Evolutionary conservation across 1,140 invertebrate genomes (phyloP).

Genomic region (Bombus breviceps): DNA sequence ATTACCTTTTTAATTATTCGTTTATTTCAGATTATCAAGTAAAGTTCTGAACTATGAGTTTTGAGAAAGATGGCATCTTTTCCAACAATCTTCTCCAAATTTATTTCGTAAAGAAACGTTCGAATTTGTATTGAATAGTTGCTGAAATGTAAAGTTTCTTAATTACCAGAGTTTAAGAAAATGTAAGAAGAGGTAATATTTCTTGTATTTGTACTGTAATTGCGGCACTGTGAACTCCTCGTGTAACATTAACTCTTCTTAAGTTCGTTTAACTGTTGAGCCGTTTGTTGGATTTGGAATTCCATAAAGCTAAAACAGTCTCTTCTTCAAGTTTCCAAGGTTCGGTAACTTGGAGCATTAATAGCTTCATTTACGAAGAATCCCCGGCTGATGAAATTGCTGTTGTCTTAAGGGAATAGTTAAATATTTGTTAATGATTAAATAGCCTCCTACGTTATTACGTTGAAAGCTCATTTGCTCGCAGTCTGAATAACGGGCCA

Average conservation of each 20-base stretch:
- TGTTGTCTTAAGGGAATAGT: background rate
- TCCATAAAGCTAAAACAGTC: background rate
- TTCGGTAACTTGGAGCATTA: background rate
- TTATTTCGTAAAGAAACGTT: background rate
- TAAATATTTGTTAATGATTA: slow-evolving; percentile 14
- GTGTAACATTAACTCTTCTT: background rate
- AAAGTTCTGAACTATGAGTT: background rate
- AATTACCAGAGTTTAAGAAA: background rate
- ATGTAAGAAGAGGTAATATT: background rate
- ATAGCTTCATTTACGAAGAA: slow-evolving; percentile 8
- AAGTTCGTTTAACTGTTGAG: slow-evolving; percentile 3
- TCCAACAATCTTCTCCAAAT: background rate
- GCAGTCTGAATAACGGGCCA: background rate
- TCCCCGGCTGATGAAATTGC: background rate
- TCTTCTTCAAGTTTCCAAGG: too few relatives aligned
- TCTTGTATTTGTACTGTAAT: background rate
- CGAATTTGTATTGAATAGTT: background rate
- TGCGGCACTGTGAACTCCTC: background rate
- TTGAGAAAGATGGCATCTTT: background rate
- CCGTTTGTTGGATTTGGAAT: background rate
- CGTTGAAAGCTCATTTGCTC: background rate
- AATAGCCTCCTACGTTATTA: background rate
- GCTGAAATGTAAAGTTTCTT: background rate
- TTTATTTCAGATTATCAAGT: background rate
- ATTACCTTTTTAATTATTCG: background rate